Evolutionary conservation across 2,797 vertebrate genomes (phyloP), one percentile per base, ranked within the genome.

Genomic region (Pteronotus mesoamericanus): DNA sequence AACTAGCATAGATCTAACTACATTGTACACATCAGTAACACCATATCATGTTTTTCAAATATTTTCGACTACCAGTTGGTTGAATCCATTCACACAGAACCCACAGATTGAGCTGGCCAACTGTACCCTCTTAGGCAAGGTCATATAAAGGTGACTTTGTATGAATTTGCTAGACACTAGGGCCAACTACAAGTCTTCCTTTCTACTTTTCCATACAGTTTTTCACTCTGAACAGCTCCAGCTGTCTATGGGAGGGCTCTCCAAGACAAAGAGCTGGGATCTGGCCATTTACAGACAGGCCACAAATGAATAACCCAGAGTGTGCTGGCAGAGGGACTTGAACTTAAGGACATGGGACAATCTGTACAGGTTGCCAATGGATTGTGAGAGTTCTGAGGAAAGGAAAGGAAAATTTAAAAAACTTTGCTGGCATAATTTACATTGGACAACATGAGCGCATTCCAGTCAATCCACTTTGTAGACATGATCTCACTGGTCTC

Each of bases 401-500:
- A 96, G 57, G 87, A 86, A 91, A 78, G 64, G 68, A 57, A 53
- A 79, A 48, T 71, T 59, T 57, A 8, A 51, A 68, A 91, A 85
- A 92, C 51, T 89, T 95, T 93, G 86, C 55, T 94, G 95, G 68
- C 46, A 55, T 95, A 89, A 93, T 85, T 96, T 94, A 96, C 75
- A 85, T 46, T 86, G 92, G 94, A 95, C 95, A 89, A 94, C 80
- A 93, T 44, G 92, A 95, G 87, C 79, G 90, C 97, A 97, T 97
- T 98, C 97, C 96, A 96, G 86, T 91, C 83, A 94, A 86, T 85
- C 80, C 72, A 88, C 91, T 94, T 93, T 72, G 79, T 80, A 98
- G 97, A 98, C 97, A 96, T 97, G 96, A 98, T 92, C 97, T 98
- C 97, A 98, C 64, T 97, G 96, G 94, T 95, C 93, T 96, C 94